phyloP scores from a whole-genome alignment of 2,888 invertebrate species.

The Gymnosoma rotundatum region DNA sequence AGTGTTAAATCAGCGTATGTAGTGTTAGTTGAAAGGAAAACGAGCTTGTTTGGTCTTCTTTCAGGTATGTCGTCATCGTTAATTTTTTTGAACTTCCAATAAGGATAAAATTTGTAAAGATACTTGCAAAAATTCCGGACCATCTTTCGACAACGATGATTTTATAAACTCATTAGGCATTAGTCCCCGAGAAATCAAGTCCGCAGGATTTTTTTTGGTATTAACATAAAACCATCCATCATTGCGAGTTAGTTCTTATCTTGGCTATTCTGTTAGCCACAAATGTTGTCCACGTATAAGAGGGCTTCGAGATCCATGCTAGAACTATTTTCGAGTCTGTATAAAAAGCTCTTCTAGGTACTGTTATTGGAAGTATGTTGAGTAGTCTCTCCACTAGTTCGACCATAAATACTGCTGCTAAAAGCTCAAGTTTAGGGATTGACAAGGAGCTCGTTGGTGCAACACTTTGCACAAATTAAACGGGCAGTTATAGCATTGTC shows the following conservation, averaged over 20 bases:
- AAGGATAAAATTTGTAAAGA: not conserved
- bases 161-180: too few species aligned
- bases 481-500: not conserved
- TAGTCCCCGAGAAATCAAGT: slow-evolving; percentile 13
- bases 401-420: slow-evolving; percentile 20
- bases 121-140: not conserved
- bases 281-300: slow-evolving; percentile 28
- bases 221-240: slow-evolving; percentile 17
- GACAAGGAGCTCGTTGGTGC: slow-evolving; percentile 17
- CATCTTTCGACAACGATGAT: too few species aligned
- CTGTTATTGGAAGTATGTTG: slow-evolving; percentile 17
- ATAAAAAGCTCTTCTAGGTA: not conserved
- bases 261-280: not conserved
- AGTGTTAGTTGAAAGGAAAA: not conserved
- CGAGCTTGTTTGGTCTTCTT: slow-evolving; percentile 5
- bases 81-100: not conserved
- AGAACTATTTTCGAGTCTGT: slow-evolving; percentile 39
- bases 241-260: slow-evolving; percentile 21
- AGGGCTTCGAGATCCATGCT: slow-evolving; percentile 24
- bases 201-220: slow-evolving; percentile 27
- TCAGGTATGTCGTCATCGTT: slow-evolving; percentile 7
- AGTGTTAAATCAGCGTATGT: not conserved
- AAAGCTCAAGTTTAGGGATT: slow-evolving; percentile 23
- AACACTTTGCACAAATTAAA: slow-evolving; percentile 18
- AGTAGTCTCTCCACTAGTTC: not conserved